These are phyloP conservation scores for Holacanthus passer DNA, from an alignment of 2,113 vertebrate genomes.

Conservation along the genomic window DNA sequence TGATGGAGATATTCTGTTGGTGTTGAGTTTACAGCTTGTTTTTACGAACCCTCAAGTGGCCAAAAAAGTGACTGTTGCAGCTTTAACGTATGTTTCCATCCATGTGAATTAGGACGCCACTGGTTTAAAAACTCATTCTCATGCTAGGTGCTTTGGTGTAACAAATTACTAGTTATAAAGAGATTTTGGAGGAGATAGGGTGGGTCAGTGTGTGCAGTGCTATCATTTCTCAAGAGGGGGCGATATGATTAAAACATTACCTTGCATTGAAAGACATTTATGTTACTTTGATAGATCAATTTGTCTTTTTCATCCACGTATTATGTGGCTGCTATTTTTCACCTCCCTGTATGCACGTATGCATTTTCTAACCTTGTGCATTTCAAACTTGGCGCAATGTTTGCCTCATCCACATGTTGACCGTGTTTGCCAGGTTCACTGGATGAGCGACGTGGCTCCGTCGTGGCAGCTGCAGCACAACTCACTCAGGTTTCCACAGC, in stretches of 20 bases:
- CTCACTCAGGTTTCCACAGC: constrained; percentile 8
- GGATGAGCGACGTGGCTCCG: neutral
- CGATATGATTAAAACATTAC: constrained; percentile 16
- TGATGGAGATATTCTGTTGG: neutral
- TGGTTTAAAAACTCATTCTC: no score
- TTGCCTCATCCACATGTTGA: neutral
- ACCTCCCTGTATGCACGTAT: neutral
- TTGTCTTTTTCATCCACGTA: neutral
- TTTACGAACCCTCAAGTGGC: neutral
- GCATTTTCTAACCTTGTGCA: neutral
- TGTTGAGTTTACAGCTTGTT: neutral
- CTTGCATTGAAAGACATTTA: neutral
- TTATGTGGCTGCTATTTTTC: neutral
- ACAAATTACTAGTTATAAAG: constrained; percentile 7
- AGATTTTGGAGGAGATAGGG: constrained; percentile 13
- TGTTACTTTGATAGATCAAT: neutral
- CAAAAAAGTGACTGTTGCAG: neutral
- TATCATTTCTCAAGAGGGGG: constrained; percentile 19
- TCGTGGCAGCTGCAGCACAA: neutral
- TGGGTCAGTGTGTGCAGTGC: neutral
- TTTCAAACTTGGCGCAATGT: neutral
- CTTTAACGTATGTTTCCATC: neutral
- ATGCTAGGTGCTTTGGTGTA: no score
- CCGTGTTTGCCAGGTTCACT: neutral
- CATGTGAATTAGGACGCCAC: neutral